Evolutionary conservation across 1,140 invertebrate genomes (phyloP), one percentile per base, ranked within the genome.

Genomic region (Oncopodura yosiiana): DNA sequence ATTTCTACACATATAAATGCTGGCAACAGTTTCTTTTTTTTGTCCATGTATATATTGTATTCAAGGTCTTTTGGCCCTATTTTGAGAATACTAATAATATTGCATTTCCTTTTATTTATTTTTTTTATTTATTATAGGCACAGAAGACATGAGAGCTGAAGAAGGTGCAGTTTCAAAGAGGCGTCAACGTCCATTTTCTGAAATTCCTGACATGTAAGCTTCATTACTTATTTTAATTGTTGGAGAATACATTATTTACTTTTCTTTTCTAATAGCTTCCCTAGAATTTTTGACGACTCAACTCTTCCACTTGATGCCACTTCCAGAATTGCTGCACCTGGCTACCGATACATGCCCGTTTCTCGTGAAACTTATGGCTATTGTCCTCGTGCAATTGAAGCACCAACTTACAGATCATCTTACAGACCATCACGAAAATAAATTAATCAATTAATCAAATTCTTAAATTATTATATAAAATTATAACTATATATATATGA

Each of bases 291-390:
- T 36, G 54, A 60, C 24, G 61, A 63, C 32, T n/a, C n/a, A n/a
- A n/a, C n/a, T n/a, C 5, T 56, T 24, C 43, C 43, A 37, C 49
- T 36, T n/a, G 50, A 57, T 39, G 43, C 59, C 27, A 18, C 42
- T 24, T 43, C 53, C 21, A 37, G 61, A 14, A 58, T 63, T n/a
- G 27, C 54, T 14, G 55, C 57, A 29, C 57, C 61, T 4, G 61
- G 61, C 19, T 89, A 90, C 78, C 82, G 85, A 74, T 90, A 90
- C 74, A 74, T 86, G 69, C 86, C 86, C 61, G 81, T 90, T 62
- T 85, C 86, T 69, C 81, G 86, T 64, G 86, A 90, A 67, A 85
- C 81, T 66, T 90, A 90, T 72, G 86, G 86, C 57, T 87, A 87
- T 73, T 84, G 84, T 56, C 86, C 86, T 60, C 78, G 86, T 70